Base-by-base conservation (phyloP, 2,888 invertebrate genomes). In the Taenaris catops region DNA sequence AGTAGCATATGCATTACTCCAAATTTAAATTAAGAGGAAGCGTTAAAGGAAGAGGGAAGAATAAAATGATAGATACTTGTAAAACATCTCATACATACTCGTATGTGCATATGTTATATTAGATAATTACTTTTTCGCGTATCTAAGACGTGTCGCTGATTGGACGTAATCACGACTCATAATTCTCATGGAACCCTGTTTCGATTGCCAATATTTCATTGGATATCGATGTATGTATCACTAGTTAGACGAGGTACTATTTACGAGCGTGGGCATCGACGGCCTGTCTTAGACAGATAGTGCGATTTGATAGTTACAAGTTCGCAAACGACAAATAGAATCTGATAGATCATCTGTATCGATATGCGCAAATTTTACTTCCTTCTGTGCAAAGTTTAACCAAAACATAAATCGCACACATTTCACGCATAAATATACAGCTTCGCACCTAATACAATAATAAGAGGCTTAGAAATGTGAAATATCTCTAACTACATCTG, bases 171-270 rank as follows among this genome's bases (percentile, higher is more conserved):
- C 68, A 58, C 58, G 63, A 61, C 66, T 68, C 73, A 74, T 76
- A 79, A 72, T 64, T 78, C 67, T 68, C 58, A 48, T 51, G 45
- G 38, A 39, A 42, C 50, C 53, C 51, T 55, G 58, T 58, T 65
- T 59, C 53, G 53, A 59, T 56, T 66, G 67, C 69, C 72, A 73
- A 76, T 79, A 79, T 75, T 80, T 78, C 75, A 76, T 68, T 55
- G 58, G 45, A 56, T 78, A 80, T 79, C 76, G 60, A 66, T 51
- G 66, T 64, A 72, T 71, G 73, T 76, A 78, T 74, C 72, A 70
- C 63, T 55, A 61, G 57, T 34, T 43, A 44, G 73, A 74, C 64
- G 44, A 64, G 66, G 68, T 66, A 60, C 63, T 69, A 74, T 79
- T 78, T 74, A 78, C 64, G 70, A 75, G 71, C 66, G 58, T 64